A percentile compares a stretch with the other conserved stretches of the same genome.
phyloP scores from a whole-genome alignment of 2,888 invertebrate genomes.

The Amblyjoppa fuscipennis region DNA sequence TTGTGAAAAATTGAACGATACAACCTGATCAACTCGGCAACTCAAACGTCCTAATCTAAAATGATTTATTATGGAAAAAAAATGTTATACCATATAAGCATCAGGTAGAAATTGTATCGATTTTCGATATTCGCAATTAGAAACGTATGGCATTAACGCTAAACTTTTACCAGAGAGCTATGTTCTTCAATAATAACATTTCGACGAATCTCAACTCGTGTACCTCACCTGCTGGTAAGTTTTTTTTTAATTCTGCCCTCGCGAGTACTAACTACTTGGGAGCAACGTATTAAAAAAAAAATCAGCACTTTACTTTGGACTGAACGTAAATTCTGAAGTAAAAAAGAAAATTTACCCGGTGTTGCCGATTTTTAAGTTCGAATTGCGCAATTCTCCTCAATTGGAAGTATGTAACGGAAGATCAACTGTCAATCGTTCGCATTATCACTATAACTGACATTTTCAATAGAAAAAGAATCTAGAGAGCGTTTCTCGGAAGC shows the following conservation, averaged over 20 bases:
- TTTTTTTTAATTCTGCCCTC: not conserved
- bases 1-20: not conserved
- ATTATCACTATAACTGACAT: constrained; percentile 33
- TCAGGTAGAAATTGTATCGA: not conserved
- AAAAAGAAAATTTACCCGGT: not conserved
- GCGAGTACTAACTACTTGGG: not conserved
- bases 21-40: not conserved
- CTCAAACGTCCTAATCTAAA: not conserved
- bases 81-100: not conserved
- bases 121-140: not conserved
- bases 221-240: not conserved
- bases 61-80: not conserved
- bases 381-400: not conserved
- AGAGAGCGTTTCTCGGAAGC: constrained; percentile 47
- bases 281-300: not conserved
- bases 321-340: not conserved
- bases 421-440: constrained; percentile 5
- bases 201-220: not conserved
- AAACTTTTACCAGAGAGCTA: no score
- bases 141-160: not conserved
- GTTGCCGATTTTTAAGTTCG: not conserved
- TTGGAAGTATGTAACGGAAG: constrained; percentile 8
- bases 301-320: not conserved
- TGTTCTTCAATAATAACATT: not conserved
- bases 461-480: constrained; percentile 42